Percentiles rank a stretch among this genome's conserved stretches.
Evolutionary conservation across 2,797 vertebrate species (phyloP).

Genomic region (Bryconaethiops microstoma): DNA sequence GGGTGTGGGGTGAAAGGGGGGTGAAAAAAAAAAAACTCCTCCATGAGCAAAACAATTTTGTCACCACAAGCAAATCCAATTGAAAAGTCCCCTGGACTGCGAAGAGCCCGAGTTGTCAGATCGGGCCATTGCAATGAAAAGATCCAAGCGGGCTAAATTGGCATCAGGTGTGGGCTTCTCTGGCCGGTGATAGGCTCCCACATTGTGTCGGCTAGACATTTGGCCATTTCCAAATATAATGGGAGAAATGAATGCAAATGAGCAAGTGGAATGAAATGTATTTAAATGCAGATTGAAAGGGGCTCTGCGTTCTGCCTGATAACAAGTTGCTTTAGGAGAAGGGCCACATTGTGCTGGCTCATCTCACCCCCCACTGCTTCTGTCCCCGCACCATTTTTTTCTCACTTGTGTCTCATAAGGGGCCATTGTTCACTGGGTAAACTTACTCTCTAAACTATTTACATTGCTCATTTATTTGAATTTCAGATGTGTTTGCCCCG

Average conservation of each 20-base stretch:
- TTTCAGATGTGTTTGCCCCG: slow-evolving; percentile 82
- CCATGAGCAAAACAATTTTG: slow-evolving; percentile 91
- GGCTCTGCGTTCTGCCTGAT: slow-evolving; percentile 94
- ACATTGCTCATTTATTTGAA: slow-evolving; percentile 98
- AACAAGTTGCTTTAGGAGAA: slow-evolving; percentile 98
- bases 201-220: slow-evolving; percentile 97
- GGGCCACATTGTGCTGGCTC: slow-evolving; percentile 96
- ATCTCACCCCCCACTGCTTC: slow-evolving; percentile 83
- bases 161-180: slow-evolving; percentile 93
- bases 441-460: slow-evolving; percentile 98
- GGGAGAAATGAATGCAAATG: slow-evolving; percentile 99
- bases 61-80: slow-evolving; percentile 97
- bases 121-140: slow-evolving; percentile 88
- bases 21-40: slow-evolving; percentile 60
- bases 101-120: slow-evolving; percentile 91
- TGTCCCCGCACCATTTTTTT: slow-evolving; percentile 48
- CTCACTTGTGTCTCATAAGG: slow-evolving; percentile 93
- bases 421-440: slow-evolving; percentile 97
- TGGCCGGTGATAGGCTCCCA: slow-evolving; percentile 87
- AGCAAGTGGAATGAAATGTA: slow-evolving; percentile 97
- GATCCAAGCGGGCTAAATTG: slow-evolving; percentile 91
- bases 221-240: slow-evolving; percentile 98
- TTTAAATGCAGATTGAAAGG: slow-evolving; percentile 99
- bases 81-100: slow-evolving; percentile 90
- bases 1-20: slow-evolving; percentile 56